Base-by-base conservation (phyloP, 1,140 invertebrate genomes). In the Trichonephila clavipes region DNA sequence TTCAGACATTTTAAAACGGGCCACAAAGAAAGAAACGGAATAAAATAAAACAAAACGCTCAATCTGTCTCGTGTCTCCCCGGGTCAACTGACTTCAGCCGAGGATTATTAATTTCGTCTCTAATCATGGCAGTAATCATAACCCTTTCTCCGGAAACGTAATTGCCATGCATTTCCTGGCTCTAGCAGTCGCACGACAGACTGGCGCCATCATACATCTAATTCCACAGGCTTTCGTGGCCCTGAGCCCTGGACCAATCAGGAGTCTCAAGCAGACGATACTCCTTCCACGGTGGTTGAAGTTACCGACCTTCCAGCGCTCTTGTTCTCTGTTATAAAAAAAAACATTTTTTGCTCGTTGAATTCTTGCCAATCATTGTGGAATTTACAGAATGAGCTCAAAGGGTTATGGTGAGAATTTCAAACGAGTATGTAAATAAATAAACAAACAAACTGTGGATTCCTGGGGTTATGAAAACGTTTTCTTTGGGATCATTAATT, bases 161-260 rank as follows among this genome's bases (percentile, higher is more conserved):
- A 85, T 85, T 85, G 58, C n/a, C 58, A 85, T 85, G n/a, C 51
- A 24, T 85, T 85, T 85, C 82, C 82, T 85, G 82, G 58, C 58
- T 21, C 21, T n/a, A 10, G 3, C 82, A 28, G 44, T 85, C 82
- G 44, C 82, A 85, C 82, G 82, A 85, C 82, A 58, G n/a, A n/a
- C 44, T 85, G 82, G 82, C 82, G 82, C 82, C 82, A 14, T 24
- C 82, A 58, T 85, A 14, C 66, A 24, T 69, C 66, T 69, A 24
- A n/a, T 24, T 69, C 66, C 66, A 69, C 66, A 14, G 66, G 24
- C 21, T 85, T 21, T 44, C 12, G 12, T 58, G 58, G 44, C 58
- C 58, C 44, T 59, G 82, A 58, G 58, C 21, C 44, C 24, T 59
- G 21, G 21, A 28, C 82, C 82, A 85, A 85, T 85, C 82, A 85